Conservation (phyloP, 2,797 vertebrate species). For the Strix occidentalis region DNA sequence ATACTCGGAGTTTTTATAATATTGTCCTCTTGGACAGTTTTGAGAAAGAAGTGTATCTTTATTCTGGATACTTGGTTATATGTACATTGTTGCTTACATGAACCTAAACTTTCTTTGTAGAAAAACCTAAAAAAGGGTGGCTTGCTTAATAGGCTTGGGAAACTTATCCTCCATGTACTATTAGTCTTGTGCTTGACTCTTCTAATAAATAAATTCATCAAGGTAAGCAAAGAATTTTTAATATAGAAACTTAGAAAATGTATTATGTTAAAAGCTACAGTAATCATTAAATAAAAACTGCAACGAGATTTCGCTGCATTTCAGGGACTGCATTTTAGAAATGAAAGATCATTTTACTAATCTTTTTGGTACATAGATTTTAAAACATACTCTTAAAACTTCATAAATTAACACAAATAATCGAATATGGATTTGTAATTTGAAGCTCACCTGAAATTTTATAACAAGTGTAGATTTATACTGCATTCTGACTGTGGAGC, state of each 20-base stretch:
- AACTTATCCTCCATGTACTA: conserved; percentile 82
- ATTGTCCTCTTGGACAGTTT: neutral
- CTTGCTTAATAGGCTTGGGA: conserved; percentile 81
- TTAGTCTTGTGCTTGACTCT: conserved; percentile 86
- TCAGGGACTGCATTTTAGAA: neutral
- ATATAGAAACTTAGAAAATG: neutral
- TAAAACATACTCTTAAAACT: neutral
- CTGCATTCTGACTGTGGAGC: neutral
- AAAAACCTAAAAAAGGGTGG: conserved; percentile 85
- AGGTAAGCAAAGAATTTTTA: conserved; percentile 79
- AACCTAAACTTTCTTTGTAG: conserved; percentile 68
- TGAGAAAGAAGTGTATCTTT: neutral
- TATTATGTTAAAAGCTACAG: neutral
- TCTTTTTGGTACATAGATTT: neutral
- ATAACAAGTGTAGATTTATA: neutral
- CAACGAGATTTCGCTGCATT: neutral
- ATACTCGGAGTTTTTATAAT: neutral
- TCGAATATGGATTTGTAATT: neutral
- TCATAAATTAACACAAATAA: neutral
- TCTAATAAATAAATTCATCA: conserved; percentile 87
- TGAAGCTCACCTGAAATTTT: neutral
- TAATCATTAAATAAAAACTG: neutral
- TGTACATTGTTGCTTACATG: neutral
- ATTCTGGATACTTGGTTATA: neutral
- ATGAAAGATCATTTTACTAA: neutral